Percentiles rank a stretch among this genome's conserved stretches.
Evolutionary conservation across 2,888 invertebrate genomes (phyloP).

Genomic region (Druceiella hillmani): DNA sequence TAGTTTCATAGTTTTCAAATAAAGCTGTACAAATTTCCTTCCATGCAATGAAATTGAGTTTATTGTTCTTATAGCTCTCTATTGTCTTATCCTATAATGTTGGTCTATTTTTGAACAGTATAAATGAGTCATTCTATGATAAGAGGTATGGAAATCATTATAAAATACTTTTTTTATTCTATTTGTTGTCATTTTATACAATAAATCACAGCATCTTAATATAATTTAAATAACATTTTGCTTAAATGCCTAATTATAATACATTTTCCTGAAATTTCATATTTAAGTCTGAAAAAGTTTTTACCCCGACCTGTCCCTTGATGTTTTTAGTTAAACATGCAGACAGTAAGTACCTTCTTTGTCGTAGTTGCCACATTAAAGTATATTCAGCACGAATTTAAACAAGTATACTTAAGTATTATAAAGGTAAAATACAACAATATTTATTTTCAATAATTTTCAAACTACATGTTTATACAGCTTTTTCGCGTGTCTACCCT

Average conservation of each 20-base stretch:
- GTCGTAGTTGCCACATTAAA: constrained; percentile 6
- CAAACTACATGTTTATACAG: constrained; percentile 6
- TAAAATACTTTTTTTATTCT: constrained; percentile 5
- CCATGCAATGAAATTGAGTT: no score
- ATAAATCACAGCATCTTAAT: constrained; percentile 6
- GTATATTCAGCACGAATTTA: not conserved
- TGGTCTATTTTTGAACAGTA: no score
- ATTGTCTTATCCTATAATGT: no score
- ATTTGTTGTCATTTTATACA: constrained; percentile 1
- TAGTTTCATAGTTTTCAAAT: no score
- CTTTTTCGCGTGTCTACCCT: constrained; percentile 9
- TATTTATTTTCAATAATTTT: constrained; percentile 5
- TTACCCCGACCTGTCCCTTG: constrained; percentile 11
- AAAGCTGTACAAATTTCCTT: no score
- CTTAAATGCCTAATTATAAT: constrained; percentile 5
- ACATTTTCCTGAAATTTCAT: constrained; percentile 5
- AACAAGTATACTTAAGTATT: constrained; percentile 3
- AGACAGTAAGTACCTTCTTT: no score
- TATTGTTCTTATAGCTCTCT: no score
- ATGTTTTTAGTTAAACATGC: constrained; percentile 7
- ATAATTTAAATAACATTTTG: constrained; percentile 1
- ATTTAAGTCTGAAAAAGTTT: constrained; percentile 11
- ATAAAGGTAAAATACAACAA: no score
- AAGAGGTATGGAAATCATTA: no score
- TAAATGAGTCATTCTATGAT: no score